Evolutionary conservation across 2,888 invertebrate genomes (phyloP), one percentile per base, ranked within the genome.

Genomic region (Tachystola acroxantha): DNA sequence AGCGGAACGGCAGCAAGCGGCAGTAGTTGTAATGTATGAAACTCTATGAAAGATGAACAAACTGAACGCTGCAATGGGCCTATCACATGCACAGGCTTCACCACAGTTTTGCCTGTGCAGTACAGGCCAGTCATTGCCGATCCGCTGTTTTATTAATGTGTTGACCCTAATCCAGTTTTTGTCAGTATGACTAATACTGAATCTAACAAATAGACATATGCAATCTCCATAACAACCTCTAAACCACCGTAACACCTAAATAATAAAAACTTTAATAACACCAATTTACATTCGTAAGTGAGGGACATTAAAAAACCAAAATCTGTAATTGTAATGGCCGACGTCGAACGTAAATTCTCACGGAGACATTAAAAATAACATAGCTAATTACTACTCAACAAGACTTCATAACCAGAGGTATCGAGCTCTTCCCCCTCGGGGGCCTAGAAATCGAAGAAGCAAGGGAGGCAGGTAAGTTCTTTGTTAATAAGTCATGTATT

Each of bases 261-360:
- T 48, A 48, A 45, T 33, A 45, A 43, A 46, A 45, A 30, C 6
- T 44, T 45, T 50, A 53, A 52, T 48, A 48, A 42, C 48, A 38
- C 35, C 42, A 53, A 57, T 57, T 56, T 50, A 54, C 57, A 54
- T 57, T 45, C 39, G 40, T 50, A 49, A 51, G 37, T 38, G 40
- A 26, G 35, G 26, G 32, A 43, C 39, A 48, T 45, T 41, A 50
- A 50, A 36, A 40, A 51, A 48, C 41, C 50, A 50, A 50, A 63
- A 57, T 60, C 50, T 34, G 57, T 73, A 62, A 72, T 72, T 72
- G 69, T 73, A 69, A 63, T 57, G 38, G 52, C 50, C 46, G 37
- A 39, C 42, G 24, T 9, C 25, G 28, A 39, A 52, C 45, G 55
- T 59, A 50, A 64, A 67, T 72, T 72, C 74, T 70, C 69, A 64